Evolutionary conservation across 2,113 vertebrate genomes (phyloP), one percentile per base, ranked within the genome.

Genomic region (Bubo scandiacus): DNA sequence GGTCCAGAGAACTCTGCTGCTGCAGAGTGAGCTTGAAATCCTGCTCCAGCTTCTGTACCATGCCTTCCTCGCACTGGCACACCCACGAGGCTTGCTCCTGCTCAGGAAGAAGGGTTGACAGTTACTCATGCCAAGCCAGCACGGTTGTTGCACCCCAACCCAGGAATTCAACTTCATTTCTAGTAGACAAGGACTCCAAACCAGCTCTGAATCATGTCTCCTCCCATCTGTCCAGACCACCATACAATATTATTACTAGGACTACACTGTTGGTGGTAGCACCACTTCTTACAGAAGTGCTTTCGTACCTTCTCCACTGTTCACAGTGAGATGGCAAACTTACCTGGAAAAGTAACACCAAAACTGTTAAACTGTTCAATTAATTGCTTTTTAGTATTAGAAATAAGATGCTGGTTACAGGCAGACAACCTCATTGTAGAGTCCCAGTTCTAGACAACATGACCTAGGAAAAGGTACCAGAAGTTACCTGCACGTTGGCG

Each of bases 71-170:
- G 1, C 99, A 99, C 98, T 99, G 99, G 97, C 99, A 99, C 94
- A 99, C 99, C 99, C 99, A 99, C 0, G 99, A 99, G 32, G 99
- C 99, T 97, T 99, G 99, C 92, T 99, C 99, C 99, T 99, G 98
- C 47, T 61, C 80, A 1, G 57, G 19, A 38, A 45, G 68, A 86
- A 91, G 58, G 17, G 55, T 1, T 54, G 26, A 51, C 3, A 29
- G 63, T 95, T 79, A 94, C 67, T 81, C 57, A 7, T 2, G 34
- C 30, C 55, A 82, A 73, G 30, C 59, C 58, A 80, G 49, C 32
- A 23, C 0, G 11, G 52, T 34, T 68, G 36, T 1, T 84, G 26
- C 45, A 55, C 36, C 58, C 54, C 67, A 85, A 27, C 13, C 34
- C 40, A 85, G 36, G 88, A 82, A 73, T 43, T 65, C 54, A 54